phyloP scores from a whole-genome alignment of 2,888 invertebrate species.

The Rhaphigaster nebulosa region DNA sequence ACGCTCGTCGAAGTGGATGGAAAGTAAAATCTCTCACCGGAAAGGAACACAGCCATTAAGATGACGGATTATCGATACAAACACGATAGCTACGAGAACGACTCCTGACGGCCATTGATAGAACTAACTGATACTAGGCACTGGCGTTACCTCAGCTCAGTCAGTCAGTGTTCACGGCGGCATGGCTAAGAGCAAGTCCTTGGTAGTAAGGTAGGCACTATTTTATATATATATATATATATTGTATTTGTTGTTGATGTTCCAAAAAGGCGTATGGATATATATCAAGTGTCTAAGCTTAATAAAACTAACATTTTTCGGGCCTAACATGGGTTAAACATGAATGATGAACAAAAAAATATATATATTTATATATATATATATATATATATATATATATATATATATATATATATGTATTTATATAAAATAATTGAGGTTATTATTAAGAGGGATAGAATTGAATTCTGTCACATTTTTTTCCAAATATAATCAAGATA shows the following conservation, averaged over 20 bases:
- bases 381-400: too few species aligned
- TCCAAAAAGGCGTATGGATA: too few species aligned
- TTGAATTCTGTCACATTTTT: too few species aligned
- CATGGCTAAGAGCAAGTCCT: neutral
- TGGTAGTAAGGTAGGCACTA: neutral
- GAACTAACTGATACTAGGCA: neutral
- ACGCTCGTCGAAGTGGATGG: neutral
- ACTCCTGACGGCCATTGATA: neutral
- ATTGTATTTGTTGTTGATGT: neutral
- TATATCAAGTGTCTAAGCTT: too few species aligned
- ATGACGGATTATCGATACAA: neutral
- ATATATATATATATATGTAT: too few species aligned
- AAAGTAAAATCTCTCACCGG: neutral
- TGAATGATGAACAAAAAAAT: too few species aligned
- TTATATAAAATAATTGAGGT: too few species aligned
- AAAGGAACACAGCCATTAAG: neutral
- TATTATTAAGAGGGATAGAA: too few species aligned
- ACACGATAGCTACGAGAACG: neutral
- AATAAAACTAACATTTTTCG: too few species aligned
- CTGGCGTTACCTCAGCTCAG: neutral
- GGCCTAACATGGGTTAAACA: too few species aligned
- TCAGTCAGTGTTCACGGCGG: neutral
- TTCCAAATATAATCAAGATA: too few species aligned
- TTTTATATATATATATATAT: neutral
- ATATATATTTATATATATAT: too few species aligned